Conservation (phyloP, 2,113 vertebrate genomes). For the Pipa parva region DNA sequence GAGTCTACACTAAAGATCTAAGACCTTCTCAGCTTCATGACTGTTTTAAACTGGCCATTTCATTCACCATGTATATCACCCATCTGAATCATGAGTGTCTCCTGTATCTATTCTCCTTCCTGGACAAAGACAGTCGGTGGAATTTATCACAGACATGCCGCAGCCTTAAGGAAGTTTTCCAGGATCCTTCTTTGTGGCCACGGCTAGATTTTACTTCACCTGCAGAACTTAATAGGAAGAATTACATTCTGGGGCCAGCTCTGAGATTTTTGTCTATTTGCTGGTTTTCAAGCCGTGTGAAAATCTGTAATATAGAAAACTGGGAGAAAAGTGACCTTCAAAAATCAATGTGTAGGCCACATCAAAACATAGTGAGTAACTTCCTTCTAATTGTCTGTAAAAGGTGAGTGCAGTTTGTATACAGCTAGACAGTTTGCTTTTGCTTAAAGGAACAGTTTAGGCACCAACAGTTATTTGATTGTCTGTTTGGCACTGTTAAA, state of each 20-base stretch:
- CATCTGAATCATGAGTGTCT: conserved; percentile 85
- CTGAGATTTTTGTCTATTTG: conserved; percentile 76
- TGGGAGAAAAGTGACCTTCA: conserved; percentile 86
- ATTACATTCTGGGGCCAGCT: conserved; percentile 80
- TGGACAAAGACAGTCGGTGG: conserved; percentile 83
- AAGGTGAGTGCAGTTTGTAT: conserved; percentile 66
- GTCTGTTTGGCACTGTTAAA: not conserved
- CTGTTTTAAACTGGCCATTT: too few relatives aligned
- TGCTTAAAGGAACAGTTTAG: conserved; percentile 2
- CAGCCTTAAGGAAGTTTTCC: conserved; percentile 68
- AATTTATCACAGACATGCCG: conserved; percentile 75
- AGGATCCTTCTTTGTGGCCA: conserved; percentile 80
- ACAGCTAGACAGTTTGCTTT: not conserved
- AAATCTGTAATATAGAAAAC: conserved; percentile 88
- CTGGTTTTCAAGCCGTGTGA: conserved; percentile 88
- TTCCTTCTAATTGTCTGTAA: conserved; percentile 76
- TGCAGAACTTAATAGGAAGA: conserved; percentile 72
- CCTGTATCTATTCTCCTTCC: conserved; percentile 86
- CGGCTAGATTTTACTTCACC: conserved; percentile 77
- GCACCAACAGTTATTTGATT: not conserved
- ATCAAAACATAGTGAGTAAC: conserved; percentile 70
- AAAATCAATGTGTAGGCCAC: conserved; percentile 80
- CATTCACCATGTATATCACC: conserved; percentile 70
- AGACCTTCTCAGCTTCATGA: too few relatives aligned
- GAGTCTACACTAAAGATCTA: too few relatives aligned